Evolutionary conservation across 1,140 invertebrate genomes (phyloP).

Genomic region (Augochlora pura): DNA sequence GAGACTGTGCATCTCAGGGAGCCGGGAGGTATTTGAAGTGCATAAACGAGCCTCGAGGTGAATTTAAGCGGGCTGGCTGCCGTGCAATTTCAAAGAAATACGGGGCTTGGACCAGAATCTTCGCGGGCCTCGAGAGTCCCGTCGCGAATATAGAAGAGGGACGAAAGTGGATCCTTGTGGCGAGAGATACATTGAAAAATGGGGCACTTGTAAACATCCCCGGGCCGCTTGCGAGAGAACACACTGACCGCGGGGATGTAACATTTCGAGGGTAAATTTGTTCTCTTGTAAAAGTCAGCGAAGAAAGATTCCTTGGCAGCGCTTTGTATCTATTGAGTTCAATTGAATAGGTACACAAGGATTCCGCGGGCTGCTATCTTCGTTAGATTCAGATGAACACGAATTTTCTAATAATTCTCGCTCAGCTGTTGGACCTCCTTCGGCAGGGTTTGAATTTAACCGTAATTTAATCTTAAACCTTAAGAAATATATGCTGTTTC

Average conservation of each 20-base stretch:
- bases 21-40: constrained; percentile 28
- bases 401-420: too few species aligned
- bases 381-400: too few species aligned
- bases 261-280: background rate
- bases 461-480: too few species aligned
- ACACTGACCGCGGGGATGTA: background rate
- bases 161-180: constrained; percentile 25
- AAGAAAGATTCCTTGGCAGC: background rate
- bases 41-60: constrained; percentile 34
- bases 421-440: too few species aligned
- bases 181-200: constrained; percentile 19
- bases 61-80: constrained; percentile 46
- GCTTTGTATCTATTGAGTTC: too few species aligned
- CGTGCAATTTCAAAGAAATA: constrained; percentile 57
- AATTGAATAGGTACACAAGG: too few species aligned
- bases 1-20: background rate
- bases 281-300: background rate
- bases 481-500: too few species aligned
- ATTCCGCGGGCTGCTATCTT: too few species aligned
- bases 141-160: background rate
- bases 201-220: constrained; percentile 31
- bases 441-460: too few species aligned
- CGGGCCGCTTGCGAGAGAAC: background rate
- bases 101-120: background rate
- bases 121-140: constrained; percentile 16